Evolutionary conservation across 2,797 vertebrate species (phyloP).

Genomic region (Oreochromis mossambicus): DNA sequence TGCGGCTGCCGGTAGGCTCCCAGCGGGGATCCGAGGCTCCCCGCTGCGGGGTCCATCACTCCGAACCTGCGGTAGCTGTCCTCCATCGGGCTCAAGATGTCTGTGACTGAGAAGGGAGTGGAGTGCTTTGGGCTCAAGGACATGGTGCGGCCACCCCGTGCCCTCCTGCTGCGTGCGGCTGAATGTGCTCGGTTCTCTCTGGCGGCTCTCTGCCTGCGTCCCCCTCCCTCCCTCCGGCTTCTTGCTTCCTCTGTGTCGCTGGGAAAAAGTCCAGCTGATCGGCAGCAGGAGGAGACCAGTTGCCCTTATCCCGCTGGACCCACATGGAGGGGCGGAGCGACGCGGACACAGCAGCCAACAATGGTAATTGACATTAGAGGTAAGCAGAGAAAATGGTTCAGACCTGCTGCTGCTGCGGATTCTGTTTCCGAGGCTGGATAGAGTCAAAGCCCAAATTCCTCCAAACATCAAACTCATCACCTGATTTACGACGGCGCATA

Average conservation of each 20-base stretch:
- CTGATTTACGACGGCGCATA: background rate
- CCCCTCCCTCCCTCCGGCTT: constrained; percentile 50
- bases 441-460: background rate
- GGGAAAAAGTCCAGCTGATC: constrained; percentile 67
- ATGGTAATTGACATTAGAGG: constrained; percentile 68
- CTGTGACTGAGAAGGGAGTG: constrained; percentile 93
- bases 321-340: constrained; percentile 72
- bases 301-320: constrained; percentile 78
- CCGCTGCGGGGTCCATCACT: constrained; percentile 73
- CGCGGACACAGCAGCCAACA: constrained; percentile 72
- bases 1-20: constrained; percentile 76
- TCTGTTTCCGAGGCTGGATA: background rate
- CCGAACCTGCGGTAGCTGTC: constrained; percentile 91
- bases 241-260: constrained; percentile 24
- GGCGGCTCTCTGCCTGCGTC: constrained; percentile 10
- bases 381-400: constrained; percentile 54
- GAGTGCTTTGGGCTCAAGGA: constrained; percentile 95
- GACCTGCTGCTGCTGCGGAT: background rate
- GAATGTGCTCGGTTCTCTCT: background rate
- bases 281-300: constrained; percentile 67
- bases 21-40: constrained; percentile 76
- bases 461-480: background rate
- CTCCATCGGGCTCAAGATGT: constrained; percentile 94
- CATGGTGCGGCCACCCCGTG: constrained; percentile 76
- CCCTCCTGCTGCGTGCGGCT: constrained; percentile 8